These are phyloP conservation scores for Theristicus caerulescens DNA, from an alignment of 2,113 vertebrate genomes.

Conservation along the genomic window DNA sequence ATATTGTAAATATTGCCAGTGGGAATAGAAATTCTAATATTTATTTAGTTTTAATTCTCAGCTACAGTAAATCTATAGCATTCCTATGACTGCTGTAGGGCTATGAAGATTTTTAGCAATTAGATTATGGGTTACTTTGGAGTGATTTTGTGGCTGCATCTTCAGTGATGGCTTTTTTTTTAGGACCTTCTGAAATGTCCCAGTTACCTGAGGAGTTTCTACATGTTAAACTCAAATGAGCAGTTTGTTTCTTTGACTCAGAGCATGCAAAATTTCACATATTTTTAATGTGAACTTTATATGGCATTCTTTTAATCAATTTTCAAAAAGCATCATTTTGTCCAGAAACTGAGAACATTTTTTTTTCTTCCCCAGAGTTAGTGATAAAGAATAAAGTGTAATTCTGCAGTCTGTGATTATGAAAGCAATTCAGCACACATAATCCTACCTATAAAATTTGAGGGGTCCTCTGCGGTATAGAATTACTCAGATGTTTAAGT, in stretches of 20 bases:
- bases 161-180: background rate
- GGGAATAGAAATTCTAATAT: background rate
- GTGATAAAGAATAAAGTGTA: background rate
- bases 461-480: background rate
- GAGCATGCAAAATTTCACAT: background rate
- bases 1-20: background rate
- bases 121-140: background rate
- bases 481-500: background rate
- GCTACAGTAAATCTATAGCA: background rate
- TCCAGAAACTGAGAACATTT: background rate
- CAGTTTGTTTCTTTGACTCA: background rate
- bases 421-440: background rate
- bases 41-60: background rate
- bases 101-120: background rate
- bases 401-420: background rate
- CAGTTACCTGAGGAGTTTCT: background rate
- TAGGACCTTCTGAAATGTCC: background rate
- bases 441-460: background rate
- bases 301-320: background rate
- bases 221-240: background rate
- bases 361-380: background rate
- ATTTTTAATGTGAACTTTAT: background rate
- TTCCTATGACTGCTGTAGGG: background rate
- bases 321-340: background rate
- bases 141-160: background rate